phyloP scores from a whole-genome alignment of 2,888 invertebrate species.

The Petrolisthes manimaculis region DNA sequence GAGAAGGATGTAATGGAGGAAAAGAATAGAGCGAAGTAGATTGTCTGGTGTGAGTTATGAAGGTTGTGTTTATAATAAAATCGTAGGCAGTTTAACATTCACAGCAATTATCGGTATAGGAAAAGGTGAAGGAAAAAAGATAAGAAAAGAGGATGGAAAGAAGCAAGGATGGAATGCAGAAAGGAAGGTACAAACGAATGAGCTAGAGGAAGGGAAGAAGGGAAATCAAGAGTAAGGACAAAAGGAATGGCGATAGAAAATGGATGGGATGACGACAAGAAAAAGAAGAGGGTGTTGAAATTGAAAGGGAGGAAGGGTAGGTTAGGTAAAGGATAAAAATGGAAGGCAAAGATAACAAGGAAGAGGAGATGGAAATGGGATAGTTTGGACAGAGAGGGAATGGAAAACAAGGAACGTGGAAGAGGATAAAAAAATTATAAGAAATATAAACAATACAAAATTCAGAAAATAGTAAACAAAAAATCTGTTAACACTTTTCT shows the following conservation, averaged over 20 bases:
- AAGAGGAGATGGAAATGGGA: not conserved
- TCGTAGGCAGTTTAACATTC: no score
- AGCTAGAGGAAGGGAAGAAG: not conserved
- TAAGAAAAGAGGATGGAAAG: not conserved
- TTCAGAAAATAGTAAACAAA: not conserved
- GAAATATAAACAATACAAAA: not conserved
- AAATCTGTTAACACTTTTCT: not conserved
- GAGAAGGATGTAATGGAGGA: not conserved
- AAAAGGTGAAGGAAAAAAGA: not conserved
- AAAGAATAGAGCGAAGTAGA: not conserved
- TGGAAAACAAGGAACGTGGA: not conserved
- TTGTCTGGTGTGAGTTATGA: no score
- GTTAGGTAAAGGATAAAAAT: not conserved
- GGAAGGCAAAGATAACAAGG: not conserved
- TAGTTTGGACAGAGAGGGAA: not conserved
- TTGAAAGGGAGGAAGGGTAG: not conserved
- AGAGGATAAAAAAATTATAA: not conserved
- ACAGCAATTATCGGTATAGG: not conserved
- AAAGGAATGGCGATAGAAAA: not conserved
- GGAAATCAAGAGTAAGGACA: not conserved
- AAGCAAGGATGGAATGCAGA: not conserved
- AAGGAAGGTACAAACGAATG: not conserved
- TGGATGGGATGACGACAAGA: not conserved
- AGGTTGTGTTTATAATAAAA: no score
- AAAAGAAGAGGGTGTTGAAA: not conserved